phyloP scores from a whole-genome alignment of 2,113 vertebrate species.

The Columba janthina region DNA sequence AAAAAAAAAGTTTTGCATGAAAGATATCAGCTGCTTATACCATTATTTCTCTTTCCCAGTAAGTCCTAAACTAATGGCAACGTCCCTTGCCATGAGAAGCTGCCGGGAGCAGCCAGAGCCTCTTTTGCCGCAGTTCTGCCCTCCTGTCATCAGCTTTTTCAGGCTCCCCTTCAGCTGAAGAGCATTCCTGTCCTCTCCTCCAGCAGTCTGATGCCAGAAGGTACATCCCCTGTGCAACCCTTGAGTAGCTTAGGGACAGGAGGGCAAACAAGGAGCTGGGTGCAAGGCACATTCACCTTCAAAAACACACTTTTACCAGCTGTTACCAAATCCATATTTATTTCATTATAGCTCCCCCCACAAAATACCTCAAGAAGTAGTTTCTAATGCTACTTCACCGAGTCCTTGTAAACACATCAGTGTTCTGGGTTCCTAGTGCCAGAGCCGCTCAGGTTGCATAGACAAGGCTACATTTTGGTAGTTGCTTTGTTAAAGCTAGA shows the following conservation, averaged over 20 bases:
- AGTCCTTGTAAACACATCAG: background rate
- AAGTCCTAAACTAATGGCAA: background rate
- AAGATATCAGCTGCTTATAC: background rate
- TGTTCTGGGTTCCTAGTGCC: background rate
- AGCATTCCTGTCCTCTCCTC: background rate
- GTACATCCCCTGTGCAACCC: background rate
- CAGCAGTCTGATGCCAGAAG: background rate
- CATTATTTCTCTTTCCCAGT: background rate
- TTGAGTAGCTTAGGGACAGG: background rate
- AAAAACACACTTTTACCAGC: background rate
- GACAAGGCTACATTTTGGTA: background rate
- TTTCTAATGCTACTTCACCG: background rate
- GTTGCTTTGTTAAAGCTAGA: background rate
- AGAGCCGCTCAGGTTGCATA: background rate
- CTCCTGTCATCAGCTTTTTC: background rate
- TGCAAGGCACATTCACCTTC: background rate
- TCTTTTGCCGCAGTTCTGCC: background rate
- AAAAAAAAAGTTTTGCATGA: background rate
- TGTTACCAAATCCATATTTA: background rate
- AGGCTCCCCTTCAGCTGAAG: background rate
- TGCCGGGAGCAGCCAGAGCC: background rate
- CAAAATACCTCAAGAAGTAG: background rate
- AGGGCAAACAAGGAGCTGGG: background rate
- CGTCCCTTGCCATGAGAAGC: fast-evolving
- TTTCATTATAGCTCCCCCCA: background rate